Percentiles rank a stretch among this genome's conserved stretches.
phyloP scores from a whole-genome alignment of 2,113 vertebrate genomes.

The Gymnarchus niloticus region DNA sequence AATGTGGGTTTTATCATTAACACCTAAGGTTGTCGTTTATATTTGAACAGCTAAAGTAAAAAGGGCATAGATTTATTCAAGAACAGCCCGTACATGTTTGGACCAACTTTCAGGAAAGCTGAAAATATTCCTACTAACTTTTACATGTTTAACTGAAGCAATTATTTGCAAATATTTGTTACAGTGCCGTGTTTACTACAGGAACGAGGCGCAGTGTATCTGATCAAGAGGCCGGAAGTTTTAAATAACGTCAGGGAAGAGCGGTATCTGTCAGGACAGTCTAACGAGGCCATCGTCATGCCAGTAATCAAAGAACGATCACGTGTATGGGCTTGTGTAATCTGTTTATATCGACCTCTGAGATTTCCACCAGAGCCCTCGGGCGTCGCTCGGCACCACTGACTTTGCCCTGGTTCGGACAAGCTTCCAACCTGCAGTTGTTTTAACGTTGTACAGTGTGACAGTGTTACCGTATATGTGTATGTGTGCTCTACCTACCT shows the following conservation, averaged over 20 bases:
- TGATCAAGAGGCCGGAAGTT: background rate
- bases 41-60: too few relatives aligned
- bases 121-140: too few relatives aligned
- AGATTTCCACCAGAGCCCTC: background rate
- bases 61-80: too few relatives aligned
- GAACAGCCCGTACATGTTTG: too few relatives aligned
- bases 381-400: background rate
- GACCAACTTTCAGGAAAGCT: too few relatives aligned
- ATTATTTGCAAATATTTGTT: too few relatives aligned
- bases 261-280: background rate
- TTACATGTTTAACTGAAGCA: too few relatives aligned
- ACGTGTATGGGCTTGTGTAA: background rate
- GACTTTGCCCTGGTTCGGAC: background rate
- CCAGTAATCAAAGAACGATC: background rate
- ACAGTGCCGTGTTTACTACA: too few relatives aligned
- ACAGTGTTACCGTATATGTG: background rate
- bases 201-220: too few relatives aligned
- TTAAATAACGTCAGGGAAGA: background rate
- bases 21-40: background rate
- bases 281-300: background rate
- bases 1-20: background rate
- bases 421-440: background rate
- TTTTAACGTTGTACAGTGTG: background rate
- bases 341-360: background rate
- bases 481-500: background rate